Percentiles rank a stretch among this genome's conserved stretches.
Evolutionary conservation across 1,140 invertebrate genomes (phyloP).

Genomic region (Mizuhopecten yessoensis): DNA sequence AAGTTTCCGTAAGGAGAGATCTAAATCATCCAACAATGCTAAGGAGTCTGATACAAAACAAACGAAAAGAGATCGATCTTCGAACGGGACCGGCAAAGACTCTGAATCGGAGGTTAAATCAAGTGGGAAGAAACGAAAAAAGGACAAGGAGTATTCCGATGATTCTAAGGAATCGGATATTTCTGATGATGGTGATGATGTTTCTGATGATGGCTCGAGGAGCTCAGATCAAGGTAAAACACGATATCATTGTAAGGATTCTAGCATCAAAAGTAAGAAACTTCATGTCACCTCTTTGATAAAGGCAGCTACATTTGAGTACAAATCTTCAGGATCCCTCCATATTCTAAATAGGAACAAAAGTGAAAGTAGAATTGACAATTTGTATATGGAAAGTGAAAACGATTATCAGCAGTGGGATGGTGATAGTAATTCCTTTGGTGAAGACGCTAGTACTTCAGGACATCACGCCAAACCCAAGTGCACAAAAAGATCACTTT

Average conservation of each 20-base stretch:
- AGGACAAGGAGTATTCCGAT: background rate
- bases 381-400: constrained; percentile 28
- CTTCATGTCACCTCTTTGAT: constrained; percentile 33
- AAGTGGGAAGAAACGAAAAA: constrained; percentile 37
- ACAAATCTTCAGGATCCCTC: constrained; percentile 32
- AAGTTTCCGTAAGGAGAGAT: background rate
- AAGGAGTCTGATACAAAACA: background rate
- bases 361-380: constrained; percentile 28
- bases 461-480: constrained; percentile 23
- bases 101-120: constrained; percentile 43
- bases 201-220: background rate
- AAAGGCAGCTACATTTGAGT: constrained; percentile 33
- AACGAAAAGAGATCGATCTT: constrained; percentile 20
- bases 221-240: constrained; percentile 75
- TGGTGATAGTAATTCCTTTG: constrained; percentile 9
- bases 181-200: background rate
- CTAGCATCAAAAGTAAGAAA: constrained; percentile 39
- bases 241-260: constrained; percentile 72
- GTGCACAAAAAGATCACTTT: constrained; percentile 38
- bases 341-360: constrained; percentile 35
- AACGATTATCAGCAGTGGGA: constrained; percentile 17
- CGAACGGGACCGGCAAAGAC: constrained; percentile 30
- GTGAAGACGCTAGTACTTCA: constrained; percentile 19
- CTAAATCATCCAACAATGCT: background rate
- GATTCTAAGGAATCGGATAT: constrained; percentile 33